Evolutionary conservation across 2,113 vertebrate species (phyloP), one percentile per base, ranked within the genome.

Genomic region (Myiozetetes cayanensis): DNA sequence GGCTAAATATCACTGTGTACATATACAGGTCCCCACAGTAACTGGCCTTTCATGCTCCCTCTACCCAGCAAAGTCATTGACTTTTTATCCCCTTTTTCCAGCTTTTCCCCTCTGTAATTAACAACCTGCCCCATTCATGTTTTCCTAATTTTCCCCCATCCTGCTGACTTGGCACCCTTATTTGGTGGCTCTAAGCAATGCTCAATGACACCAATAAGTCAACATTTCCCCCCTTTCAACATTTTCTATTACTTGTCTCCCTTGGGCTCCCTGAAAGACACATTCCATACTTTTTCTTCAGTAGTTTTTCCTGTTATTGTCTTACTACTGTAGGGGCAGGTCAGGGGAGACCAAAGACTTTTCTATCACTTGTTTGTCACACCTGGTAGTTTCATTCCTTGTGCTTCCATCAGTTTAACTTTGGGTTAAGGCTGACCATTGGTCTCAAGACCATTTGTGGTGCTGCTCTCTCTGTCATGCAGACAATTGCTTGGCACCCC

Each of bases 211-310:
- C 20, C 59, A 52, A 25, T 20, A 47, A 58, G 46, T 31, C 11
- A 18, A 28, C 35, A 21, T 33, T 50, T 71, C 4, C 18, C 3
- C 20, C 4, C 22, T 49, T 33, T 70, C 8, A 23, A 9, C 19
- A 37, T 33, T 27, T 49, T 47, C 25, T 43, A 10, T 33, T 43
- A 39, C 21, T 30, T 15, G 10, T 39, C 23, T 65, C 23, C 6
- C 44, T 33, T 3, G 2, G 15, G 24, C 19, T 44, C 17, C 11
- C 20, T 1, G 3, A 14, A 5, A 37, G 46, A 17, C 15, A 33
- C 28, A 46, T 89, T 59, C 22, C 31, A 66, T 10, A 39, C 11
- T 10, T 53, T 46, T 62, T 63, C 35, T 33, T 35, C 62, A 25
- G 25, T 33, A 49, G 14, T 33, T 62, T 84, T 43, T 56, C 27